These are phyloP conservation scores for Synanthedon andrenaeformis DNA, from an alignment of 2,888 invertebrate genomes.

Conservation along the genomic window DNA sequence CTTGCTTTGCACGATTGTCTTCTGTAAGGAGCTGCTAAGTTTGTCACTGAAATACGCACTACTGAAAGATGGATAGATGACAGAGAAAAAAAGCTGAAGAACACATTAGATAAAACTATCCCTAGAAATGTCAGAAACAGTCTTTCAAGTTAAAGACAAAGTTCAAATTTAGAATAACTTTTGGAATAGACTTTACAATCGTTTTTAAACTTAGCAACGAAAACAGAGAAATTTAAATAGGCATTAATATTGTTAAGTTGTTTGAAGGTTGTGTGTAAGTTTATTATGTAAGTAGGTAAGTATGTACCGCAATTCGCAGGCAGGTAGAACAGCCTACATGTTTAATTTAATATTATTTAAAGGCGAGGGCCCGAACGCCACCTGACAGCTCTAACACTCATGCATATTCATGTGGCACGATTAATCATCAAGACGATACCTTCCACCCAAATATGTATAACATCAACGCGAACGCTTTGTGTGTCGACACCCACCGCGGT, in stretches of 20 bases:
- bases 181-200: not conserved
- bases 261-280: slow-evolving; percentile 19
- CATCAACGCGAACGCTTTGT: not conserved
- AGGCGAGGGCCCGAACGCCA: slow-evolving; percentile 29
- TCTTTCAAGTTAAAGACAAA: not conserved
- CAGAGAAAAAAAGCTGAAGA: too few relatives aligned
- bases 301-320: not conserved
- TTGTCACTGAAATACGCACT: too few relatives aligned
- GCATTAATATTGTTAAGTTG: not conserved
- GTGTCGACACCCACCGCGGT: not conserved
- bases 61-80: too few relatives aligned
- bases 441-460: slow-evolving; percentile 27
- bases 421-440: slow-evolving; percentile 41
- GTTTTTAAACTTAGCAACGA: not conserved
- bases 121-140: too few relatives aligned
- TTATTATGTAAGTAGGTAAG: slow-evolving; percentile 1
- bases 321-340: not conserved
- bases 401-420: slow-evolving; percentile 65
- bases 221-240: not conserved
- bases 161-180: not conserved
- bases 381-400: slow-evolving; percentile 55
- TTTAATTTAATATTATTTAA: slow-evolving; percentile 20
- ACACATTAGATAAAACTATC: too few relatives aligned
- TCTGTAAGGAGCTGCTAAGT: too few relatives aligned
- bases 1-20: too few relatives aligned